These are phyloP conservation scores for Hetaerina titia DNA, from an alignment of 2,888 invertebrate species.

Conservation along the genomic window DNA sequence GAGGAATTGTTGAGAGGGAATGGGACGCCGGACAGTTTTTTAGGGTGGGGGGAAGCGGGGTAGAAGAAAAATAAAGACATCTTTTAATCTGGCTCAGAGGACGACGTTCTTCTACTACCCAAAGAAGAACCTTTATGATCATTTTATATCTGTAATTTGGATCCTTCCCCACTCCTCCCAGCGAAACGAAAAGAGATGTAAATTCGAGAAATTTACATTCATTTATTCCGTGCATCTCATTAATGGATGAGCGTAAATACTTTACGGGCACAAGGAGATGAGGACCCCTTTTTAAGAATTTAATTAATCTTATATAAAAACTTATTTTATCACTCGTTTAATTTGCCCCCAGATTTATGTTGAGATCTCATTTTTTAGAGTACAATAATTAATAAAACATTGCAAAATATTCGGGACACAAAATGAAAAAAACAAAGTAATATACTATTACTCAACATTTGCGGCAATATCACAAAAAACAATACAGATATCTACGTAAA, in stretches of 20 bases:
- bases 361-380: not conserved
- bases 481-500: no score
- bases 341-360: not conserved
- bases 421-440: no score
- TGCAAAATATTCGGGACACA: no score
- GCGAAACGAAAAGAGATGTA: slow-evolving; percentile 4
- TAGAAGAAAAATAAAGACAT: not conserved
- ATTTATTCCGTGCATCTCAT: not conserved
- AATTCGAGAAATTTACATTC: not conserved
- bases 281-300: not conserved
- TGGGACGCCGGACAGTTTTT: not conserved
- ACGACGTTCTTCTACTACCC: not conserved
- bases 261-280: not conserved
- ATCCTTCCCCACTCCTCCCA: not conserved
- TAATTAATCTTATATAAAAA: not conserved
- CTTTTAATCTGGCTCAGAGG: slow-evolving; percentile 30
- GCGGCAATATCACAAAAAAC: no score
- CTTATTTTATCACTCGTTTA: not conserved
- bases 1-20: not conserved
- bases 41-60: not conserved
- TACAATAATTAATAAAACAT: no score
- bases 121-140: not conserved
- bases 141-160: not conserved
- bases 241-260: not conserved
- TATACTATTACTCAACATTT: no score